Evolutionary conservation across 2,797 vertebrate species (phyloP).

Genomic region (Pangasius mekongensis): DNA sequence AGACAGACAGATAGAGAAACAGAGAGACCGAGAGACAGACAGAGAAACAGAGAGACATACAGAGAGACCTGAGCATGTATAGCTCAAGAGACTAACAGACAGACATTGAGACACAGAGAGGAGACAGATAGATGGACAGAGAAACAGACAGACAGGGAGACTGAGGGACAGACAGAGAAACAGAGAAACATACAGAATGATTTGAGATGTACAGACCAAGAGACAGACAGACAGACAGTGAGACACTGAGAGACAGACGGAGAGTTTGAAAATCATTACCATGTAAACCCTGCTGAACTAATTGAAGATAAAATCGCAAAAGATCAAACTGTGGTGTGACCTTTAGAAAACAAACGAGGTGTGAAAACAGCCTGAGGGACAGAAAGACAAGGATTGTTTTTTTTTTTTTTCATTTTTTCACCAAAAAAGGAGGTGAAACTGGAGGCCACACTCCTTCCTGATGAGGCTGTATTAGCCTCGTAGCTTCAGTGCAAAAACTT

Average conservation of each 20-base stretch:
- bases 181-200: background rate
- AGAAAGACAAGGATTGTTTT: background rate
- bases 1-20: conserved; percentile 7
- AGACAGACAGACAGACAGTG: background rate
- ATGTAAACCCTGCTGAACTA: background rate
- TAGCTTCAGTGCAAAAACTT: background rate
- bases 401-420: background rate
- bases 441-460: background rate
- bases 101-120: background rate
- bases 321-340: background rate
- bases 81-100: background rate
- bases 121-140: background rate
- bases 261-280: background rate
- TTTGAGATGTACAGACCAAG: background rate
- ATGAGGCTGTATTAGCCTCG: background rate
- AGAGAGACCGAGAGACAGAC: background rate
- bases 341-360: background rate
- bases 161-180: background rate
- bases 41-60: background rate
- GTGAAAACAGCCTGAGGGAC: background rate
- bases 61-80: too few relatives aligned
- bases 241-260: background rate
- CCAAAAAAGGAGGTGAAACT: background rate
- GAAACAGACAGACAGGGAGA: background rate
- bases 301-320: background rate